Conservation (phyloP, 2,888 invertebrate species). For the Baccha elongata region DNA sequence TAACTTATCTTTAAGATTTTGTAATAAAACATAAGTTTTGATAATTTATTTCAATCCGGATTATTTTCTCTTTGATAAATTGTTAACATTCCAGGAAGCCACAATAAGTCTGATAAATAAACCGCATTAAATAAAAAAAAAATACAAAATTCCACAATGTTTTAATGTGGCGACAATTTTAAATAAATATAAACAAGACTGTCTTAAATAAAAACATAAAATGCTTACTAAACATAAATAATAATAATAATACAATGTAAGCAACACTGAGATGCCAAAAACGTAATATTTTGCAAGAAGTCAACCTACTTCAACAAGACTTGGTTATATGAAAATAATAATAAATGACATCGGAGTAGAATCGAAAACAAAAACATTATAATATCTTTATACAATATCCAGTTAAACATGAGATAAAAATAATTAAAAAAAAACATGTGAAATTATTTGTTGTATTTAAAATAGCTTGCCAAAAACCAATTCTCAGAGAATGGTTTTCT, state of each 20-base stretch:
- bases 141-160: neutral
- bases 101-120: slow-evolving; percentile 51
- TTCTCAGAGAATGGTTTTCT: slow-evolving; percentile 12
- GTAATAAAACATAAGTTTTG: slow-evolving; percentile 17
- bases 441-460: neutral
- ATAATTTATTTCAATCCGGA: slow-evolving; percentile 26
- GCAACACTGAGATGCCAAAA: slow-evolving; percentile 59
- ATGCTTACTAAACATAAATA: slow-evolving; percentile 29
- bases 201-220: slow-evolving; percentile 23
- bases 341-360: neutral
- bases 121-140: slow-evolving; percentile 2
- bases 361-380: slow-evolving; percentile 4
- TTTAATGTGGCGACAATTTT: slow-evolving; percentile 11
- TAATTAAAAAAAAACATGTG: neutral
- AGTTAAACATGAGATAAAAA: slow-evolving; percentile 39
- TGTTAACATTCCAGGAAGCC: slow-evolving; percentile 58
- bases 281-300: slow-evolving; percentile 41
- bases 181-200: slow-evolving; percentile 52
- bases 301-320: slow-evolving; percentile 35
- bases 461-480: slow-evolving; percentile 26
- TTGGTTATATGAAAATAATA: slow-evolving; percentile 5
- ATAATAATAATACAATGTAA: slow-evolving; percentile 32
- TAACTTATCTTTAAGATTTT: slow-evolving; percentile 28
- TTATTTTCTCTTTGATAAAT: slow-evolving; percentile 28
- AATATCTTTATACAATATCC: slow-evolving; percentile 13